Evolutionary conservation across 2,113 vertebrate species (phyloP).

Genomic region (Dissostichus mawsoni): DNA sequence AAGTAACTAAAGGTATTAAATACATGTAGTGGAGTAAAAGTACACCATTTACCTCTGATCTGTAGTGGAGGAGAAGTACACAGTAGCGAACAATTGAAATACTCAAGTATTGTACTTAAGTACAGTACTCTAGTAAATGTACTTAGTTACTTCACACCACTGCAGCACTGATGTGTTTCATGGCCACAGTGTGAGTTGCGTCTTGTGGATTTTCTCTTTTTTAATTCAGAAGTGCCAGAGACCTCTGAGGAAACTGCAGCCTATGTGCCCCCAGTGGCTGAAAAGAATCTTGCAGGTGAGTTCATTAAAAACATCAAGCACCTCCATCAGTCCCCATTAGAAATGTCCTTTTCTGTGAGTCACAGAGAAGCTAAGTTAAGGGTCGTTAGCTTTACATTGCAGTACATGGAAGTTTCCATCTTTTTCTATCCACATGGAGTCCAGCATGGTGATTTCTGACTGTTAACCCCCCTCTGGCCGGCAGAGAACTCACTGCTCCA

Average conservation of each 20-base stretch:
- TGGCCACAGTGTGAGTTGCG: not conserved
- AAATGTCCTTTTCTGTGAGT: not conserved
- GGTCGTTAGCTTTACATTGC: not conserved
- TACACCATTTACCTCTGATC: too few relatives aligned
- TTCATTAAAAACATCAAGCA: not conserved
- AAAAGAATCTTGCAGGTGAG: constrained; percentile 67
- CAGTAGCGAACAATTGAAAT: too few relatives aligned
- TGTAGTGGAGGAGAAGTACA: too few relatives aligned
- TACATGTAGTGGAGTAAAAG: too few relatives aligned
- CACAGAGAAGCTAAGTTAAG: not conserved
- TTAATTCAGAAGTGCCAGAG: constrained; percentile 49
- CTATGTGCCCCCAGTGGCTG: constrained; percentile 20
- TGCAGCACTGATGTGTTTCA: too few relatives aligned
- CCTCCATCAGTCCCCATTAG: not conserved
- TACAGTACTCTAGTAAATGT: too few relatives aligned
- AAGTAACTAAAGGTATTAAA: too few relatives aligned
- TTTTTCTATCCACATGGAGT: not conserved
- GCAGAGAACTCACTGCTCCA: too few relatives aligned
- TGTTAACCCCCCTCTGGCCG: not conserved
- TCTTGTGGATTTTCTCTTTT: not conserved
- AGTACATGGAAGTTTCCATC: not conserved
- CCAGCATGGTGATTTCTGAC: not conserved
- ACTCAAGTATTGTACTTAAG: too few relatives aligned
- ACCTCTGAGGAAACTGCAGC: constrained; percentile 30
- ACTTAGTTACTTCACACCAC: too few relatives aligned